Conservation (phyloP, 2,888 invertebrate genomes). For the Tetragonisca angustula region DNA sequence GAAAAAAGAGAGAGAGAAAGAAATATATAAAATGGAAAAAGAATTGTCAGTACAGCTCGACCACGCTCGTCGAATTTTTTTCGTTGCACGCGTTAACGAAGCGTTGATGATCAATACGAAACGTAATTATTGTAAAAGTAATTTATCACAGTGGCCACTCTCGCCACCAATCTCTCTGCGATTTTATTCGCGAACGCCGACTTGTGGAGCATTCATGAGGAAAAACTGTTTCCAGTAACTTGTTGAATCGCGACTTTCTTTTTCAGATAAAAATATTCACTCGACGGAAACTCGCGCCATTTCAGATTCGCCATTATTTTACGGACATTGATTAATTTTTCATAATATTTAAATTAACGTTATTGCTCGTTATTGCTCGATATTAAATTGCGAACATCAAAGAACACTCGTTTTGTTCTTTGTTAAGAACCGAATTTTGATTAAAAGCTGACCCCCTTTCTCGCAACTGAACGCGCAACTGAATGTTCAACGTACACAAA, state of each 20-base stretch:
- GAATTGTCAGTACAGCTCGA: background rate
- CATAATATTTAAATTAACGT: too few relatives aligned
- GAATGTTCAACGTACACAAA: background rate
- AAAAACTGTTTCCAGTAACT: background rate
- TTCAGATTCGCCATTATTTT: background rate
- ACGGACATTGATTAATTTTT: too few relatives aligned
- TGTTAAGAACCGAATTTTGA: too few relatives aligned
- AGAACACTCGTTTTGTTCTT: background rate
- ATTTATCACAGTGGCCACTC: conserved; percentile 12
- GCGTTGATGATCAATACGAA: background rate
- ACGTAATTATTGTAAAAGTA: conserved; percentile 7
- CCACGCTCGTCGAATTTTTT: background rate
- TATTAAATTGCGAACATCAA: background rate
- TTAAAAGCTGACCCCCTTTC: too few relatives aligned
- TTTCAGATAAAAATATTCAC: background rate
- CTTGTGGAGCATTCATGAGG: background rate
- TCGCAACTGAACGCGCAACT: background rate
- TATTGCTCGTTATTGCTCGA: too few relatives aligned
- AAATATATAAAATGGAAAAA: background rate
- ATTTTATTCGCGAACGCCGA: conserved; percentile 6
- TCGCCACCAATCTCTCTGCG: background rate
- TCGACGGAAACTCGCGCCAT: background rate
- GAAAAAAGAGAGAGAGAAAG: background rate
- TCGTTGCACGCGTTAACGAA: conserved; percentile 2
- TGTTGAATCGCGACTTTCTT: background rate